Evolutionary conservation across 92 coral and sea anemone species (phyloP), one percentile per base, ranked within the genome.

Genomic region (Anthopleura xanthogrammica): DNA sequence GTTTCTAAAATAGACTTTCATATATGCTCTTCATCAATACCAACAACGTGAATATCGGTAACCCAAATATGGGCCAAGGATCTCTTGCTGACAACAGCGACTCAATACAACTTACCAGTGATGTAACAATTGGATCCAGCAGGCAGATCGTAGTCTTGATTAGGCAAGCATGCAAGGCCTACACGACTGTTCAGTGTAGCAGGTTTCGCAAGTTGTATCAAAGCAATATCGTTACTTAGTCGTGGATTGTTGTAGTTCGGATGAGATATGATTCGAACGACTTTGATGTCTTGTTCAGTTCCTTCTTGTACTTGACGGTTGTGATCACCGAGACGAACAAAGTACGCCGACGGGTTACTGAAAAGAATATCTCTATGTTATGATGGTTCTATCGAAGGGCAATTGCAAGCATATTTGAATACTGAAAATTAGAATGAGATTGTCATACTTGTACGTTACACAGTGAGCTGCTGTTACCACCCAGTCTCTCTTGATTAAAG

Each of bases 381-480:
- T 29, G 36, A 29, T 60, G 16, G 54, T 50, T 50, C 0, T 6
- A 50, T 50, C 11, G 54, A 50, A 50, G 1, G 36, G 36, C 36
- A 29, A 29, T 29, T 29, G 0, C 36, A 29, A 29, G 36, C 36
- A 50, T 50, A 50, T 6, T 50, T 6, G 11, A 50, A 50, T 11
- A 50, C 54, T 50, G 54, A 50, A 50, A 50, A 50, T 11, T 50
- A 50, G 54, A 50, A 50, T 5, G 0, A 54, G 58, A 12, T 11
- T 6, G 2, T 54, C 16, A 54, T 80, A 81, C 84, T 77, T 81
- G 39, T 70, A 65, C 20, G 90, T 57, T 4, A 92, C 87, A 22
- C 96, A 92, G 76, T 92, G 96, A 41, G 93, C 96, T n/a, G 96
- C 96, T 19, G 96, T 92, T 3, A 92, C 90, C 2, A 92, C 85